Base-by-base conservation (phyloP, 1,140 invertebrate species). In the Leptinotarsa defecta region DNA sequence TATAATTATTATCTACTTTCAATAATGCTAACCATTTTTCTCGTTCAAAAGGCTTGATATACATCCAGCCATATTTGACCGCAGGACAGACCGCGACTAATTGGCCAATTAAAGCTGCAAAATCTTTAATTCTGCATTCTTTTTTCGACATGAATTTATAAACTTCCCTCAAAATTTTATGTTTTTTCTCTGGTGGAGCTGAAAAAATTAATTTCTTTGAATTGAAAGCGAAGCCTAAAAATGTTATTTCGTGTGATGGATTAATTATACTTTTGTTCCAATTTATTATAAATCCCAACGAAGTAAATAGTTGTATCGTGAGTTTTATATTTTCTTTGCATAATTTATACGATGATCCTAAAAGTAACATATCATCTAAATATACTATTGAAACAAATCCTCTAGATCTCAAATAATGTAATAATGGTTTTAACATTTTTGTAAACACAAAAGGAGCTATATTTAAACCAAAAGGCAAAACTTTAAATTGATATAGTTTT, bases 401-500 rank as follows among this genome's bases (percentile, higher is more conserved):
- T 34, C 64, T 52, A 27, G 24, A 65, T 52, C 77, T 70, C 3
- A 78, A 67, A 67, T 80, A 27, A 75, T 49, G 15, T 5, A 52
- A 11, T 43, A 73, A n/a, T n/a, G 61, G 62, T 24, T 65, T 73
- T 17, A 68, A 61, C 17, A 77, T 67, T 70, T 79, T 80, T 15
- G 77, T 80, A 49, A 77, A 81, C 52, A 78, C 73, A 27, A 27
- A 27, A 27, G 27, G 27, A 6, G 27, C 27, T 27, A 27, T 27
- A 6, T 27, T 27, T 6, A 27, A 27, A 27, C 27, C 27, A 69
- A 77, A 81, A 52, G 74, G 81, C 24, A 78, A 67, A 48, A 72
- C 76, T 48, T 62, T 80, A 73, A 81, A 81, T 76, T 83, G 71
- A 71, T 77, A 82, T 17, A 81, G 49, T 57, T 74, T 20, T 2